Percentiles rank a stretch among this genome's conserved stretches.
phyloP scores from a whole-genome alignment of 2,888 invertebrate genomes.

The Lasioglossum zephyrum region DNA sequence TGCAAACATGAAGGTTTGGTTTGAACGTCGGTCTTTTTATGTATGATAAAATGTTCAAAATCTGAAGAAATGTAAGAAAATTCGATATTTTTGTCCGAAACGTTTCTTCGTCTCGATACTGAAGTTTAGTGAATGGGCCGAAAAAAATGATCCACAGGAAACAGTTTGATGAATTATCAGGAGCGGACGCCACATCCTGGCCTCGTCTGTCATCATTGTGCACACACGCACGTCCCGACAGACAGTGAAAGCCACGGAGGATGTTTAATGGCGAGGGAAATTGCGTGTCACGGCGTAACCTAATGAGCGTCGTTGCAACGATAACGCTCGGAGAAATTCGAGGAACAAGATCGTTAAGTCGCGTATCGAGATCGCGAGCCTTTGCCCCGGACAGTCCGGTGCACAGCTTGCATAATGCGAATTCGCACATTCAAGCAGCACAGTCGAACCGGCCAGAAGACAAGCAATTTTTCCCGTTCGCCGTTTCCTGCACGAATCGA shows the following conservation, averaged over 20 bases:
- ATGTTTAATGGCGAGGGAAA: slow-evolving; percentile 54
- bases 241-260: slow-evolving; percentile 49
- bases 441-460: background rate
- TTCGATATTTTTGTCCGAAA: background rate
- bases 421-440: background rate
- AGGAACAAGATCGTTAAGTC: slow-evolving; percentile 26
- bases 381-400: slow-evolving; percentile 8
- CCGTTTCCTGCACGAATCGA: slow-evolving; percentile 19
- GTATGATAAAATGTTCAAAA: background rate
- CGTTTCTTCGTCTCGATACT: background rate
- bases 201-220: background rate
- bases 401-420: slow-evolving; percentile 30
- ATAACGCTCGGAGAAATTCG: slow-evolving; percentile 56
- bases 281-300: slow-evolving; percentile 46
- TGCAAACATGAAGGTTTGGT: background rate
- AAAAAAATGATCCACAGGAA: background rate
- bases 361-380: slow-evolving; percentile 29
- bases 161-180: background rate
- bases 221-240: background rate
- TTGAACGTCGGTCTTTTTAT: too few species aligned
- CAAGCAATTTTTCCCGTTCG: background rate
- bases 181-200: background rate
- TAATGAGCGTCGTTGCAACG: slow-evolving; percentile 37
- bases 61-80: background rate
- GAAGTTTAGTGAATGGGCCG: background rate